Base-by-base conservation (phyloP, 2,888 invertebrate genomes). In the Malthinus seriepunctatus region DNA sequence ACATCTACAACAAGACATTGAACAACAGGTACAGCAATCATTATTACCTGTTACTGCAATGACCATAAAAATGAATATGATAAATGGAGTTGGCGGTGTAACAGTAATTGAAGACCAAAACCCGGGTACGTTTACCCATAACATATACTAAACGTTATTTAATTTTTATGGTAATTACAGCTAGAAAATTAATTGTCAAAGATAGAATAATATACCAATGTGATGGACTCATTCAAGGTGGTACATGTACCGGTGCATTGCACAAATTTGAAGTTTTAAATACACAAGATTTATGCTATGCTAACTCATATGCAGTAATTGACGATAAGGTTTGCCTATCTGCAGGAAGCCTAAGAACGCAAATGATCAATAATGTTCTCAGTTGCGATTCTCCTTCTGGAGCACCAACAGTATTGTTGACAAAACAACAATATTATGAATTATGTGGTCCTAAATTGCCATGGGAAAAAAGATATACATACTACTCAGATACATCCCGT, bases 401-500 rank as follows among this genome's bases (percentile, higher is more conserved):
- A 9, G 5, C 31, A 12, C n/a, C 23, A 14, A 3, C 3, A 11
- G 3, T 52, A 11, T 4, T 32, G 10, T 10, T 45, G 34, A 45
- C 15, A 8, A 42, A 35, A 6, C n/a, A 1, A 11, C 11, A 52
- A 52, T 52, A 52, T 11, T 8, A 35, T 23, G 8, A 11, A 11
- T 35, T 52, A 11, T 52, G 52, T 35, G 23, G 37, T 12, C 8
- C 9, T 8, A 6, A 8, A 23, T 2, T 10, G 3, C 52, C 44
- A 33, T n/a, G 12, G 11, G 45, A 60, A 32, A 42, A 32, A 5
- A 12, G 12, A 6, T 57, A 49, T 31, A 9, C 11, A 35, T 63
- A 63, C 39, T 51, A 49, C 34, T 44, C 63, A 2, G 14, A 55
- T 34, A 1, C 10, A 31, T 11, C 11, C 3, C 12, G 47, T 48